Percentiles rank a stretch among this genome's conserved stretches.
Evolutionary conservation across 2,888 invertebrate genomes (phyloP).

Genomic region (Caenorhabditis sp.): DNA sequence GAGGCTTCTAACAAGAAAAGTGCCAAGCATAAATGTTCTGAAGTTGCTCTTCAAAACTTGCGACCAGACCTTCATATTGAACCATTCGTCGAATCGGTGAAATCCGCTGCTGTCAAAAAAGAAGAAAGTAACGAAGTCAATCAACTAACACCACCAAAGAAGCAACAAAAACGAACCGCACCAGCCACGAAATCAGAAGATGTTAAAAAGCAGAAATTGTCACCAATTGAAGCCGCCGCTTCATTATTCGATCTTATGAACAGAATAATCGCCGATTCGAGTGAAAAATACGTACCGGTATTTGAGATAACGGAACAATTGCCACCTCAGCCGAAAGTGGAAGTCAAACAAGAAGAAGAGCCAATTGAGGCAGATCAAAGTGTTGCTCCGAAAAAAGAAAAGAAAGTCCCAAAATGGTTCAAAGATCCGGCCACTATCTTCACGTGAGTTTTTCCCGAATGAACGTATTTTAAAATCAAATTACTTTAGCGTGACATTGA

Average conservation of each 20-base stretch:
- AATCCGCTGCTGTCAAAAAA: constrained; percentile 15
- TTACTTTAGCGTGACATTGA: constrained; percentile 17
- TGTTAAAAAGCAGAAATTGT: constrained; percentile 21
- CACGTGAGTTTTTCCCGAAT: constrained; percentile 1
- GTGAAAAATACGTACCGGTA: constrained; percentile 19
- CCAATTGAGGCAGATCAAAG: constrained; percentile 2
- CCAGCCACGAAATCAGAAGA: too few species aligned
- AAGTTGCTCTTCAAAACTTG: constrained; percentile 29
- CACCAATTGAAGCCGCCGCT: constrained; percentile 37
- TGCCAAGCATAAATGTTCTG: constrained; percentile 46
- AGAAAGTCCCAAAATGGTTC: not conserved
- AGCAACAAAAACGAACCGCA: constrained; percentile 9
- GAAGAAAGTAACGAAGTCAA: not conserved
- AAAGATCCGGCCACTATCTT: not conserved
- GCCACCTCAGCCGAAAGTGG: not conserved
- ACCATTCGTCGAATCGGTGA: constrained; percentile 35
- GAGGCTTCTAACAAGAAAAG: constrained; percentile 43
- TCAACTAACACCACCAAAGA: not conserved
- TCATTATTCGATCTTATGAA: constrained; percentile 40
- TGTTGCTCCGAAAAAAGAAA: not conserved
- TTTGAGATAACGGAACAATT: constrained; percentile 28
- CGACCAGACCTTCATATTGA: constrained; percentile 43
- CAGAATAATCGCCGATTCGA: constrained; percentile 30
- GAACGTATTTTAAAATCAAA: not conserved
- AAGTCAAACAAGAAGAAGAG: not conserved